Evolutionary conservation across 2,888 invertebrate species (phyloP).

Genomic region (Creontiades dilutus): DNA sequence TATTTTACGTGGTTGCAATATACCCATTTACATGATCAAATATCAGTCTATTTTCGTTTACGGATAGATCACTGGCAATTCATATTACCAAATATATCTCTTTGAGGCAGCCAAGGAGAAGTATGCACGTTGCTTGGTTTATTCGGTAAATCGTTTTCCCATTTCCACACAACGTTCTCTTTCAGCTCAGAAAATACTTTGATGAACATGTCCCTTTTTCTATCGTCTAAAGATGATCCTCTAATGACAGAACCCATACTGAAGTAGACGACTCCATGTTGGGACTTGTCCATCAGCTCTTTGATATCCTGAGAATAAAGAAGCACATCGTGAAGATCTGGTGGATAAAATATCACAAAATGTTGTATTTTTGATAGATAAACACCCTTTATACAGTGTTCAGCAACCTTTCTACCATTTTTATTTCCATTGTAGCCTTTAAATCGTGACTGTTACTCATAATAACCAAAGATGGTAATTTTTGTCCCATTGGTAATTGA

Average conservation of each 20-base stretch:
- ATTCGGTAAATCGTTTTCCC: constrained; percentile 83
- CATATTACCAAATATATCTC: constrained; percentile 87
- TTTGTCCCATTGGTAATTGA: no score
- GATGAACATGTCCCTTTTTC: constrained; percentile 82
- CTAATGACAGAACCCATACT: constrained; percentile 88
- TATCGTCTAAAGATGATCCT: constrained; percentile 82
- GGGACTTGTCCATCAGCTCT: constrained; percentile 84
- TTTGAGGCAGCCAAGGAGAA: constrained; percentile 87
- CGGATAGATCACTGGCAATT: neutral
- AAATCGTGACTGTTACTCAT: no score
- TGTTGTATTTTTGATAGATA: neutral
- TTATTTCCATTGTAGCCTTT: no score
- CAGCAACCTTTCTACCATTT: no score
- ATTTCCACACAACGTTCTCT: constrained; percentile 88
- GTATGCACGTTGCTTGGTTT: constrained; percentile 84
- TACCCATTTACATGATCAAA: no score
- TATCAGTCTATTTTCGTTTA: neutral
- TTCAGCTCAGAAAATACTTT: constrained; percentile 83
- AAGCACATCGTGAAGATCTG: neutral
- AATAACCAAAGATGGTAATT: no score
- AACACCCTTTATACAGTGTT: no score
- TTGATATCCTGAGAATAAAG: constrained; percentile 79
- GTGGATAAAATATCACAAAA: no score
- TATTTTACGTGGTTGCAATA: no score
- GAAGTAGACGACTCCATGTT: constrained; percentile 86